These are phyloP conservation scores for Diarsia rubi DNA, from an alignment of 2,888 invertebrate species.

Conservation along the genomic window DNA sequence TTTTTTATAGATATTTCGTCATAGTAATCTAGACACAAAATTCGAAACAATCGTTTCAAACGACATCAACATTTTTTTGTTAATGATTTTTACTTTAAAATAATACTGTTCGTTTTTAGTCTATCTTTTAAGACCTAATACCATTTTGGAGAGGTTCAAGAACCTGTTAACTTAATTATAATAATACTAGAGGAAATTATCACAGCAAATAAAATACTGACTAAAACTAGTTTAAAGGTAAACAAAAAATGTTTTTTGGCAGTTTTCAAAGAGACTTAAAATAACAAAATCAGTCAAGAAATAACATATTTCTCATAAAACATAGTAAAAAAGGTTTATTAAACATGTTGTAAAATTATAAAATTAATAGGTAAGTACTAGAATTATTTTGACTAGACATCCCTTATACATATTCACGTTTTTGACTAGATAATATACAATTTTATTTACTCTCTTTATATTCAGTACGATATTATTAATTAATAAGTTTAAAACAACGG, in stretches of 20 bases:
- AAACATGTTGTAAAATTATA: slow-evolving; percentile 21
- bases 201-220: slow-evolving; percentile 65
- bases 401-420: slow-evolving; percentile 53
- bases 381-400: slow-evolving; percentile 49
- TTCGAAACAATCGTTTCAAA: slow-evolving; percentile 59
- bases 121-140: slow-evolving; percentile 52
- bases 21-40: slow-evolving; percentile 51
- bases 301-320: neutral
- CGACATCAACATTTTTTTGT: slow-evolving; percentile 53
- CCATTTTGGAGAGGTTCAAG: slow-evolving; percentile 22
- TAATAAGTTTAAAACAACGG: slow-evolving; percentile 43
- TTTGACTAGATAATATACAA: slow-evolving; percentile 55
- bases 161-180: slow-evolving; percentile 39
- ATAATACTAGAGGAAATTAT: slow-evolving; percentile 60
- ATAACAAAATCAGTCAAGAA: slow-evolving; percentile 36
- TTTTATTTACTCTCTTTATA: slow-evolving; percentile 43
- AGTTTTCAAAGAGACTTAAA: slow-evolving; percentile 23
- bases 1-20: slow-evolving; percentile 38
- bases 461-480: slow-evolving; percentile 59
- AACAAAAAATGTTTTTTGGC: slow-evolving; percentile 47
- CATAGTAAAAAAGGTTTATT: neutral
- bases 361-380: slow-evolving; percentile 10
- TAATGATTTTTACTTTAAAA: slow-evolving; percentile 23
- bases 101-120: slow-evolving; percentile 43
- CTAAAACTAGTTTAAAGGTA: slow-evolving; percentile 41